Percentiles rank a stretch among this genome's conserved stretches.
Evolutionary conservation across 2,888 invertebrate species (phyloP).

Genomic region (Calliphora vomitoria): DNA sequence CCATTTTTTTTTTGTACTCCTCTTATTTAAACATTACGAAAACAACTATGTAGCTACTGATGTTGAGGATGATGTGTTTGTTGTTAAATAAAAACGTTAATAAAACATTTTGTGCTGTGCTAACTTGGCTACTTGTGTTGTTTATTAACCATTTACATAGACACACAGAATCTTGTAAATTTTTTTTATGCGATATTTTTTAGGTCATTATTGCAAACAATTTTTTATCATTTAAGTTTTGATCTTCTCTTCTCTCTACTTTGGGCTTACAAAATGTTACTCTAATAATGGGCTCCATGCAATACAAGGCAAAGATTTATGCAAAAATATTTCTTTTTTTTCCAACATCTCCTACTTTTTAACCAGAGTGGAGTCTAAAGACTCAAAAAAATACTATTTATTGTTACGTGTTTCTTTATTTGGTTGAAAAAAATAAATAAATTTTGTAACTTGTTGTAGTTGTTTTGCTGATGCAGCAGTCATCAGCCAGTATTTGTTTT

Average conservation of each 20-base stretch:
- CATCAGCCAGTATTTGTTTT: slow-evolving; percentile 13
- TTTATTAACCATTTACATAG: slow-evolving; percentile 45
- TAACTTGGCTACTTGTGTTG: slow-evolving; percentile 18
- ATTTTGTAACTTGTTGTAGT: slow-evolving; percentile 35
- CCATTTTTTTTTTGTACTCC: background rate
- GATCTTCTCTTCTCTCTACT: slow-evolving; percentile 31
- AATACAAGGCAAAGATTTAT: slow-evolving; percentile 44
- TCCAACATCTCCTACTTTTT: background rate
- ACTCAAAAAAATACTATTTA: slow-evolving; percentile 6
- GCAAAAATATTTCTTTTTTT: slow-evolving; percentile 46
- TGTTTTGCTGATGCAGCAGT: slow-evolving; percentile 12
- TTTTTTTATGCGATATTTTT: slow-evolving; percentile 39
- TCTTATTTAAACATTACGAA: slow-evolving; percentile 18
- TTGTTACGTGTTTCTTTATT: slow-evolving; percentile 20
- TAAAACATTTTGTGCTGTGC: slow-evolving; percentile 29
- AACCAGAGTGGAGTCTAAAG: background rate
- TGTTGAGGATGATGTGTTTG: slow-evolving; percentile 6
- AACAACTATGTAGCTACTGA: background rate
- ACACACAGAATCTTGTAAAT: slow-evolving; percentile 32
- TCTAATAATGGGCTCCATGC: background rate
- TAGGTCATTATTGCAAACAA: slow-evolving; percentile 53
- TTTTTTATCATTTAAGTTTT: slow-evolving; percentile 49
- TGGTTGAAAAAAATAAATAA: background rate
- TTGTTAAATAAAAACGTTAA: slow-evolving; percentile 37
- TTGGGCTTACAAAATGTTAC: slow-evolving; percentile 18